These are phyloP conservation scores for Xestia c-nigrum DNA, from an alignment of 2,888 invertebrate genomes.

Conservation along the genomic window DNA sequence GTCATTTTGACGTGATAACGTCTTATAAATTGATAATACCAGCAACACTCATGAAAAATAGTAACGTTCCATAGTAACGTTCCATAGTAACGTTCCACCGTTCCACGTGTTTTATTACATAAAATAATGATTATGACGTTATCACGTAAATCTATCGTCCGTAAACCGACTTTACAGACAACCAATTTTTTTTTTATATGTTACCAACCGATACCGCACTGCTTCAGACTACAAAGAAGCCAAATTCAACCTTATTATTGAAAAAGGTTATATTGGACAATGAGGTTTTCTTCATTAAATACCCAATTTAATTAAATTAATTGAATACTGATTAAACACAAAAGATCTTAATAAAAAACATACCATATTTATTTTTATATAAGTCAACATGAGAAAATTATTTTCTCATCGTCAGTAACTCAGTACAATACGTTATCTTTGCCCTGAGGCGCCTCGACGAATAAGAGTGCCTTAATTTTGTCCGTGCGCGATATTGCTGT, in stretches of 20 bases:
- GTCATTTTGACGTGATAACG: no score
- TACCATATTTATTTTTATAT: constrained; percentile 34
- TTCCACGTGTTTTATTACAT: no score
- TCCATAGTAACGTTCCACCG: no score
- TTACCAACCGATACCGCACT: background rate
- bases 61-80: no score
- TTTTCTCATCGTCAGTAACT: constrained; percentile 15
- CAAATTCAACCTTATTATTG: background rate
- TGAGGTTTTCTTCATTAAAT: background rate
- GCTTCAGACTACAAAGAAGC: background rate
- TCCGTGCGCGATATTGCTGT: constrained; percentile 44
- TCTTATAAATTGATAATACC: no score
- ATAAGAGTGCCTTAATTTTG: constrained; percentile 44
- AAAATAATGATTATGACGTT: no score
- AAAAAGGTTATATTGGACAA: background rate
- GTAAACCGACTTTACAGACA: no score
- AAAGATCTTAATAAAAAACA: constrained; percentile 25
- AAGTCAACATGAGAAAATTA: constrained; percentile 25
- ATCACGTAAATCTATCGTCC: no score
- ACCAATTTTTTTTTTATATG: no score
- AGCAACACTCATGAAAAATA: no score
- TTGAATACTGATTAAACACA: constrained; percentile 9
- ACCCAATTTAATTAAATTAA: background rate
- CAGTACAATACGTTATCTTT: constrained; percentile 15
- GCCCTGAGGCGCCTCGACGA: constrained; percentile 45